A percentile compares a stretch with the other conserved stretches of the same genome.
phyloP scores from a whole-genome alignment of 2,113 vertebrate species.

The Muntiacus muntjak region DNA sequence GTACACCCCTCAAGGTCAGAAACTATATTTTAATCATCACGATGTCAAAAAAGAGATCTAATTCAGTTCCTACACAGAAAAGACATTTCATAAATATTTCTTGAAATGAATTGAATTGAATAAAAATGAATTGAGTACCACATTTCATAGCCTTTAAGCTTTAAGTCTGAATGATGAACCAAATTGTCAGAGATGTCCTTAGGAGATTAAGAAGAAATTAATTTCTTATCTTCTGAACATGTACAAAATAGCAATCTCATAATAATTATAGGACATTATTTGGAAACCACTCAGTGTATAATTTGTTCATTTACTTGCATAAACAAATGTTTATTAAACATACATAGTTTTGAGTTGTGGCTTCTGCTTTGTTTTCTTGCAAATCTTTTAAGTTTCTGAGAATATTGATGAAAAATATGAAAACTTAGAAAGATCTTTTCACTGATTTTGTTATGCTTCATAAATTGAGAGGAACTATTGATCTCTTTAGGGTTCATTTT shows the following conservation, averaged over 20 bases:
- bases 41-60: not conserved
- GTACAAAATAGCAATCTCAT: not conserved
- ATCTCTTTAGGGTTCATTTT: not conserved
- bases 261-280: not conserved
- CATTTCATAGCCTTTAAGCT: not conserved
- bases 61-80: not conserved
- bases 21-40: not conserved
- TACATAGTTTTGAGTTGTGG: not conserved
- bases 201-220: not conserved
- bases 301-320: not conserved
- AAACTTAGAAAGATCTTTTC: not conserved
- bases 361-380: not conserved
- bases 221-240: not conserved
- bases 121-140: not conserved
- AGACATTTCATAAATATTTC: constrained; percentile 7
- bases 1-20: not conserved
- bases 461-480: not conserved
- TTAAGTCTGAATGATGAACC: not conserved
- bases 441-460: not conserved
- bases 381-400: not conserved
- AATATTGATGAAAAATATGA: not conserved
- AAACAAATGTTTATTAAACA: not conserved
- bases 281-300: not conserved
- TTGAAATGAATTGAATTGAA: not conserved
- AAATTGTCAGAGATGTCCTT: not conserved